These are phyloP conservation scores for Drosophila mayaguana DNA, from an alignment of 2,888 invertebrate species.

Conservation along the genomic window DNA sequence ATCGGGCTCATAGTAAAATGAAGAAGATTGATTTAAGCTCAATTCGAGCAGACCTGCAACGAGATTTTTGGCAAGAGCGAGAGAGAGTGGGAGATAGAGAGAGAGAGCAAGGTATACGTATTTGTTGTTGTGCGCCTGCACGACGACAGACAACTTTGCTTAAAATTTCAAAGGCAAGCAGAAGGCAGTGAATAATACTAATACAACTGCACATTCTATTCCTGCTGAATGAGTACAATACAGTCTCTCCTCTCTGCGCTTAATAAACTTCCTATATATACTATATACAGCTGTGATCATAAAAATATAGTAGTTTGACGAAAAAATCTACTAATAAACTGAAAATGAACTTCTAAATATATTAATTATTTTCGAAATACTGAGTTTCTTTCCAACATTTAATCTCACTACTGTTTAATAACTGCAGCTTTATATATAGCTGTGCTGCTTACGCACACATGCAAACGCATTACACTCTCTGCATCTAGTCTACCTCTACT, in stretches of 20 bases:
- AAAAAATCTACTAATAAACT: too few species aligned
- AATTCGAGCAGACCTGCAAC: constrained; percentile 75
- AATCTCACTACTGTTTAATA: too few species aligned
- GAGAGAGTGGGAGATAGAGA: constrained; percentile 38
- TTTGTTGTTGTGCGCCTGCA: constrained; percentile 17
- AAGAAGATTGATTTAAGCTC: constrained; percentile 62
- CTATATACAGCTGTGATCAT: too few species aligned
- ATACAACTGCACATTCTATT: background rate
- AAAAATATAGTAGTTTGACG: too few species aligned
- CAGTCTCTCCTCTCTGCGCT: constrained; percentile 8
- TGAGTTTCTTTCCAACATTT: too few species aligned
- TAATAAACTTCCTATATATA: background rate
- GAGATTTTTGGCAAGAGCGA: constrained; percentile 54
- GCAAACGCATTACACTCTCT: background rate
- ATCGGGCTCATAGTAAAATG: constrained; percentile 61
- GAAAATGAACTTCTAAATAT: too few species aligned
- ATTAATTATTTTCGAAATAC: too few species aligned
- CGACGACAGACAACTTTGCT: constrained; percentile 41
- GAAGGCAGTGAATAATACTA: background rate
- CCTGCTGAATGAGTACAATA: too few species aligned
- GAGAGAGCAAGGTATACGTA: constrained; percentile 45
- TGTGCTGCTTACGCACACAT: background rate
- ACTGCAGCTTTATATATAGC: background rate
- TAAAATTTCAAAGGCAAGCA: constrained; percentile 38
- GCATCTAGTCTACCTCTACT: background rate